A percentile compares a stretch with the other conserved stretches of the same genome.
Evolutionary conservation across 30 jellyfish, hydroid and myxozoan species (phyloP).

Genomic region (Aurelia coerulea): DNA sequence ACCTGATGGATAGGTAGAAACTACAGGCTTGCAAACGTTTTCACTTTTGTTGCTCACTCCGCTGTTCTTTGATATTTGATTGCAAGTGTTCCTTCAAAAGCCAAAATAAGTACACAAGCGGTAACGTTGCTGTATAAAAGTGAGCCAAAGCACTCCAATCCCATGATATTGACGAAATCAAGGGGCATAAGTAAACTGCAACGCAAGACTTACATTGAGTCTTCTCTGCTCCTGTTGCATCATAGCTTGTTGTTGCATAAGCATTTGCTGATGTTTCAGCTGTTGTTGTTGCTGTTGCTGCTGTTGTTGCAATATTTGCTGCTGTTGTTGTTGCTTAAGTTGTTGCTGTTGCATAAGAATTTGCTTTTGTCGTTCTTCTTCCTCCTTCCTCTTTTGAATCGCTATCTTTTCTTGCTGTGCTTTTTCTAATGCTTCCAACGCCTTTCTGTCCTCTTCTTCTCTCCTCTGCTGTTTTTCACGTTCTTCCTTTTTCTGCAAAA

Average conservation of each 20-base stretch:
- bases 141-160: background rate
- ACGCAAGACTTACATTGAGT: slow-evolving; percentile 20
- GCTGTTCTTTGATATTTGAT: too few species aligned
- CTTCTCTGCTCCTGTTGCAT: slow-evolving; percentile 60
- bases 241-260: slow-evolving; percentile 62
- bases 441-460: slow-evolving; percentile 57
- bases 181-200: background rate
- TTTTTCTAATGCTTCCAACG: slow-evolving; percentile 19
- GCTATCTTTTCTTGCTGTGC: slow-evolving; percentile 51
- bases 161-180: background rate
- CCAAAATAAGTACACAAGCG: too few species aligned
- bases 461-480: slow-evolving; percentile 36
- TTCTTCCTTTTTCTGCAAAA: slow-evolving; percentile 35
- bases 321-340: slow-evolving; percentile 71
- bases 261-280: slow-evolving; percentile 57
- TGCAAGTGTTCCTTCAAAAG: too few species aligned
- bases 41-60: too few species aligned
- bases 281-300: slow-evolving; percentile 68
- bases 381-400: slow-evolving; percentile 26
- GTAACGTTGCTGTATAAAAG: too few species aligned
- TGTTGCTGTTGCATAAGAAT: slow-evolving; percentile 34
- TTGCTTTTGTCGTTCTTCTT: slow-evolving; percentile 43
- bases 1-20: too few species aligned
- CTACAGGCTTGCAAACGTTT: too few species aligned
- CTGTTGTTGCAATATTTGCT: slow-evolving; percentile 63